Base-by-base conservation (phyloP, 2,797 vertebrate genomes). In the Ctenosaura bakeri region DNA sequence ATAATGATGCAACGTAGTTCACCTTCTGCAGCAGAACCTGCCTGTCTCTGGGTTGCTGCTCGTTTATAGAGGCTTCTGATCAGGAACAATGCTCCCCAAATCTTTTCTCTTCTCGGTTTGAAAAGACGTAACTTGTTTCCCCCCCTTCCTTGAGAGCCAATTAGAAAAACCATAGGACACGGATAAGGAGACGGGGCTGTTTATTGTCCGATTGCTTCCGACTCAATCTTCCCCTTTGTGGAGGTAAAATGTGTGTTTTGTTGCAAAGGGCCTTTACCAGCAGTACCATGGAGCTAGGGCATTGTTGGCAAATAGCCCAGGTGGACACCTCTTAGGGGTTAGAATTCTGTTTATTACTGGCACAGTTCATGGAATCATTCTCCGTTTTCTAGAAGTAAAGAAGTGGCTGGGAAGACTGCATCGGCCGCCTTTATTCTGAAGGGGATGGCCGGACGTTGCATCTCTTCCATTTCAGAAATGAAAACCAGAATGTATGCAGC, bases 191-290 rank as follows among this genome's bases (percentile, higher is more conserved):
- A 35, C 3, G 74, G 81, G 87, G 83, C 85, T 88, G 35, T 1
- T 14, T 87, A 87, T 74, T 73, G 71, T 54, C 10, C 22, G 8
- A 38, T 89, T 86, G n/a, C 22, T 87, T 1, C 77, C 92, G 92
- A 50, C 82, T 91, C 86, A 83, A 26, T 76, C 86, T 56, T 66
- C 82, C 38, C 83, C 88, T 90, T 91, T 66, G 46, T 24, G 90
- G 90, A 91, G 94, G 92, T 93, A 88, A 80, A 66, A n/a, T n/a
- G 7, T 69, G 20, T 38, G 1, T 76, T 88, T 69, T 85, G 85
- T 89, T 91, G 88, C 94, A 29, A 91, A 94, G 92, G 90, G 59
- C 80, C 12, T 71, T 76, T 93, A 93, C 89, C 56, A 82, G 92
- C 22, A 38, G 12, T 46, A 3, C 38, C 22, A 14, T 46, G 87